phyloP scores from a whole-genome alignment of 2,888 invertebrate species.

The Brachynemurus nebulosus region DNA sequence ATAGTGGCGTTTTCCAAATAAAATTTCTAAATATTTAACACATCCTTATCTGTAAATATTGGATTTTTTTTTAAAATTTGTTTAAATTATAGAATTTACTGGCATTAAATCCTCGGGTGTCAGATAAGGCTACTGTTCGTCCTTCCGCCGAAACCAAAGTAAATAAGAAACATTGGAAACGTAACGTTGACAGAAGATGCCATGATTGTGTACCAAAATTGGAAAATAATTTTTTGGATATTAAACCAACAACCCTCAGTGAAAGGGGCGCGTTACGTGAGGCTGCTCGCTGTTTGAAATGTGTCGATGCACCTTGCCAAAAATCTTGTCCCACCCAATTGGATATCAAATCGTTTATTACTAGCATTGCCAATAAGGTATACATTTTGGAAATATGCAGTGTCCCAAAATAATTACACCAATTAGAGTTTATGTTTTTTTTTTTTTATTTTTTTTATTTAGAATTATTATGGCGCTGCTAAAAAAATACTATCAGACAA shows the following conservation, averaged over 20 bases:
- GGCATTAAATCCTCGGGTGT: constrained; percentile 70
- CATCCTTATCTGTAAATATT: too few species aligned
- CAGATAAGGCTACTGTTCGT: constrained; percentile 60
- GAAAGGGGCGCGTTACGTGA: constrained; percentile 88
- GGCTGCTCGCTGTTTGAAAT: constrained; percentile 78
- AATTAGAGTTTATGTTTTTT: not conserved
- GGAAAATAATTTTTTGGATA: constrained; percentile 86
- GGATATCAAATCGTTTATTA: constrained; percentile 93
- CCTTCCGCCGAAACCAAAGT: constrained; percentile 75
- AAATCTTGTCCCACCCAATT: constrained; percentile 97
- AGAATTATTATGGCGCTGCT: constrained; percentile 97
- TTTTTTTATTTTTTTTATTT: constrained; percentile 20
- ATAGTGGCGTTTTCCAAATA: too few species aligned
- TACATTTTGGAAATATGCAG: too few species aligned
- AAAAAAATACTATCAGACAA: constrained; percentile 95
- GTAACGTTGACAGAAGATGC: constrained; percentile 76
- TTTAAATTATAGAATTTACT: constrained; percentile 60
- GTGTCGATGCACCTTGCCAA: constrained; percentile 95
- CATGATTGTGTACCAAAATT: constrained; percentile 42
- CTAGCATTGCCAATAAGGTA: constrained; percentile 89
- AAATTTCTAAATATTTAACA: too few species aligned
- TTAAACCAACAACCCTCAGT: constrained; percentile 93
- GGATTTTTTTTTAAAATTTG: too few species aligned
- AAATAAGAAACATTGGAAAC: constrained; percentile 89
- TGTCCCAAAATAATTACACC: not conserved